phyloP scores from a whole-genome alignment of 2,113 vertebrate species.

The Cranoglanis bouderius region DNA sequence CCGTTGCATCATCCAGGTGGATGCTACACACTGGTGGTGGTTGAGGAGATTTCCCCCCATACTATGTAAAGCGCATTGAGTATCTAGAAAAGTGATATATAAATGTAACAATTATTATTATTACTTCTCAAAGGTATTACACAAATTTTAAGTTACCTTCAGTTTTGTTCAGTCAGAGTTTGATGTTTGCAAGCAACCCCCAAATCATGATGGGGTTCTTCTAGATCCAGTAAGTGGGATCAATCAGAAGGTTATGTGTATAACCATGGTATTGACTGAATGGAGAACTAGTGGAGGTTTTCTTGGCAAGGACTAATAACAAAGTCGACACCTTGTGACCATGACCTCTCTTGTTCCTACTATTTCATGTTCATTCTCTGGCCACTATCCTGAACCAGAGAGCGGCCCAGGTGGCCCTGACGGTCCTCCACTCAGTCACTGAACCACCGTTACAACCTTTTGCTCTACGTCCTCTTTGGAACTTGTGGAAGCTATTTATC shows the following conservation, averaged over 20 bases:
- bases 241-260: background rate
- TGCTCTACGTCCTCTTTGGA: background rate
- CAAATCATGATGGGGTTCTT: background rate
- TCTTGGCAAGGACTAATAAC: background rate
- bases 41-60: too few species aligned
- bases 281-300: background rate
- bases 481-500: background rate
- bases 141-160: background rate
- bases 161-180: background rate
- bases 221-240: background rate
- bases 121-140: background rate
- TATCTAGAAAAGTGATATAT: too few species aligned
- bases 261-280: background rate
- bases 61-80: too few species aligned
- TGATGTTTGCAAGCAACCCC: background rate
- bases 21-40: too few species aligned
- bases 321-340: background rate
- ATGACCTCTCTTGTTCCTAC: constrained; percentile 1
- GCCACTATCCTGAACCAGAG: background rate
- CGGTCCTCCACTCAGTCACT: background rate
- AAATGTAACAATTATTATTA: too few species aligned
- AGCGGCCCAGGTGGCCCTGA: background rate
- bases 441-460: background rate
- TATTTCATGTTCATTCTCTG: background rate
- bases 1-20: too few species aligned